Percentiles rank a stretch among this genome's conserved stretches.
These are phyloP conservation scores for Cydia splendana DNA, from an alignment of 1,140 invertebrate genomes.

Conservation along the genomic window DNA sequence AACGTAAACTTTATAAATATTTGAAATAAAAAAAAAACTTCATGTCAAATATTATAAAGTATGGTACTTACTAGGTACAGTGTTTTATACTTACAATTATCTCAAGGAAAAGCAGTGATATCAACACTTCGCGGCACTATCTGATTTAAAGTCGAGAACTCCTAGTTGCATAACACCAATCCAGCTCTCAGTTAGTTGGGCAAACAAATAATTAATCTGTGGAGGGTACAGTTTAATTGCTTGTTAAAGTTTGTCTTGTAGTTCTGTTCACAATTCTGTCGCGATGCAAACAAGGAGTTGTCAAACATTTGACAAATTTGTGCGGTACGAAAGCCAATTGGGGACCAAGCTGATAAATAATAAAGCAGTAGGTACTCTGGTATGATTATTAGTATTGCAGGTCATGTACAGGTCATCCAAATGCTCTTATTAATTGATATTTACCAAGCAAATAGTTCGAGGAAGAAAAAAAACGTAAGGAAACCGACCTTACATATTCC, in stretches of 20 bases:
- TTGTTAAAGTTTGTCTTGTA: conserved; percentile 65
- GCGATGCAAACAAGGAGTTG: conserved; percentile 15
- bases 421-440: too few species aligned
- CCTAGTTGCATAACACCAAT: conserved; percentile 40
- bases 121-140: background rate
- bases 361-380: background rate
- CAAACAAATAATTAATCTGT: conserved; percentile 68
- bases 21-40: too few species aligned
- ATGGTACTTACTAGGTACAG: too few species aligned
- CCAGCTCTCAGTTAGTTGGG: conserved; percentile 50
- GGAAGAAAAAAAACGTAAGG: too few species aligned
- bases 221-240: conserved; percentile 63
- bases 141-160: conserved; percentile 25
- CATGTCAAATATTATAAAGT: too few species aligned
- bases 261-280: conserved; percentile 34
- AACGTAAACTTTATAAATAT: too few species aligned
- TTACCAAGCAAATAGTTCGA: too few species aligned
- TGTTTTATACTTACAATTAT: background rate
- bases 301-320: conserved; percentile 13
- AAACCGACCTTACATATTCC: too few species aligned
- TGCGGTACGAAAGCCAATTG: background rate
- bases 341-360: background rate
- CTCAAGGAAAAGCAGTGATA: background rate
- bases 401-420: too few species aligned
- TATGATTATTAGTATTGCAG: too few species aligned